These are phyloP conservation scores for Noctua janthe DNA, from an alignment of 2,888 invertebrate species.

Conservation along the genomic window DNA sequence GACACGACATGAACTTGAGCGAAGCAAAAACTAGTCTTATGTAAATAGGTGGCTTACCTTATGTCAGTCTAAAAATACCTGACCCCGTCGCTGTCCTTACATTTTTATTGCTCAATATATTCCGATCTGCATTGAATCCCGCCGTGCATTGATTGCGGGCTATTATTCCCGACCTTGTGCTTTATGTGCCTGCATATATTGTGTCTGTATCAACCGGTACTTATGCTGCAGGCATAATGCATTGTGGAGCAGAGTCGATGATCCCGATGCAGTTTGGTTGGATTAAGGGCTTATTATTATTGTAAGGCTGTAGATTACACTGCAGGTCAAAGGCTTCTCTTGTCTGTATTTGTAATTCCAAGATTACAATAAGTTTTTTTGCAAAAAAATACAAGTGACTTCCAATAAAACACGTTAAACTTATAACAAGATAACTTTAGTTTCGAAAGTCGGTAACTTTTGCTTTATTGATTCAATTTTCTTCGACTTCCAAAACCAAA, in stretches of 20 bases:
- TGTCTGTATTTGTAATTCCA: not conserved
- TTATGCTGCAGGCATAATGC: slow-evolving; percentile 11
- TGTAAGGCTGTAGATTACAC: not conserved
- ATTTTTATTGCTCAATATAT: slow-evolving; percentile 25
- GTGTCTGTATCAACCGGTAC: slow-evolving; percentile 22
- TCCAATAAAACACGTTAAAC: not conserved
- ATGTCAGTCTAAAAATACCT: slow-evolving; percentile 32
- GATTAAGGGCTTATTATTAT: not conserved
- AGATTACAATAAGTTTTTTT: not conserved
- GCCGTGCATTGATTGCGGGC: slow-evolving; percentile 24
- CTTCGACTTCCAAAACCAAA: not conserved
- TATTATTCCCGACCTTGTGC: slow-evolving; percentile 30
- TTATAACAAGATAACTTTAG: not conserved
- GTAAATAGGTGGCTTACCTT: not conserved
- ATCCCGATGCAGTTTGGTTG: slow-evolving; percentile 7
- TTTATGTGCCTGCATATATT: slow-evolving; percentile 10
- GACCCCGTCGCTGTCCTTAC: slow-evolving; percentile 25
- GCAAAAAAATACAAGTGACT: not conserved
- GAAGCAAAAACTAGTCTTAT: not conserved
- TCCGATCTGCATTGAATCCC: slow-evolving; percentile 23
- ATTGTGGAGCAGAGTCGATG: slow-evolving; percentile 27
- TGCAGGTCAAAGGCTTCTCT: not conserved
- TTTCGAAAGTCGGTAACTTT: not conserved
- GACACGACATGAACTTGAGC: too few relatives aligned
- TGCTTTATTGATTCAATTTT: not conserved